Evolutionary conservation across 2,888 invertebrate species (phyloP), one percentile per base, ranked within the genome.

Genomic region (Labia minor): DNA sequence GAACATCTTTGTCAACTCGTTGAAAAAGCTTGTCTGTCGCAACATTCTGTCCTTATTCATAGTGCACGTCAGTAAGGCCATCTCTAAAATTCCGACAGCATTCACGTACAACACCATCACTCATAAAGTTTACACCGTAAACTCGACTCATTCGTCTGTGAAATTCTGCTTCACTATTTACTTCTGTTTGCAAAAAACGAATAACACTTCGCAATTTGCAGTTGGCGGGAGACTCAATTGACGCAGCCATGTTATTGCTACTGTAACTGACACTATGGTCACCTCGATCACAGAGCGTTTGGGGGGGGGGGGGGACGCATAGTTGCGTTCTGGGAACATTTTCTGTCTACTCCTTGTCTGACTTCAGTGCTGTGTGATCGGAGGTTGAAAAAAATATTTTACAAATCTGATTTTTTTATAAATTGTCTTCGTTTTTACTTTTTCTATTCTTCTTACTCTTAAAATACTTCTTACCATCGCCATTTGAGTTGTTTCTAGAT

Each of bases 101-200:
- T 62, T 65, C 8, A 37, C 37, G 18, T 21, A 67, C 37, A 1
- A 18, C 63, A 19, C 66, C 33, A 63, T 19, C 63, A 66, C 62
- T 62, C 66, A 62, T 62, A 0, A 66, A 64, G 4, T 21, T 66
- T 66, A 62, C 11, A 33, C 63, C 37, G 19, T 63, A 63, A 33
- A 63, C 63, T 63, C 63, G 18, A 66, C 63, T n/a, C 16, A 49
- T 49, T 65, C 61, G 37, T n/a, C 19, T 3, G 37, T 18, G 66
- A 62, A 66, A 37, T 66, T 66, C 66, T 20, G 62, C 63, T 66
- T 33, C 18, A 66, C 18, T 62, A 18, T 62, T 62, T 62, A n/a
- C 62, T 3, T 66, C 4, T 8, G 8, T 26, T 62, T 62, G 63
- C 66, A 62, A 63, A 3, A 62, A 66, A 62, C 21, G 19, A 37